Conservation (phyloP, 2,888 invertebrate genomes). For the Agrotis segetum region DNA sequence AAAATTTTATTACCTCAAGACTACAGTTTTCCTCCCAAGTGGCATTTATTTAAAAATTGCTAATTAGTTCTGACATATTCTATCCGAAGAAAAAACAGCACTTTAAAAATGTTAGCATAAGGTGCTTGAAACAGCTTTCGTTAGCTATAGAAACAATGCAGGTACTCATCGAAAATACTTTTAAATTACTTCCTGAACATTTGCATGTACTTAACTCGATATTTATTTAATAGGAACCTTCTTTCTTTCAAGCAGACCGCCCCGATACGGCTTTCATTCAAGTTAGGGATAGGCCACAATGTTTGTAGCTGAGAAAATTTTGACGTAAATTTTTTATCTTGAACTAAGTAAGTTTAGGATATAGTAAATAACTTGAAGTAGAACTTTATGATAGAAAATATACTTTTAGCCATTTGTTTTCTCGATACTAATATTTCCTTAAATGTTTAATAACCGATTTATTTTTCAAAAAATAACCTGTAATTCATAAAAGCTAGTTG, state of each 20-base stretch:
- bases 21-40: neutral
- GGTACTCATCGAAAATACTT: slow-evolving; percentile 44
- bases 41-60: neutral
- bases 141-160: slow-evolving; percentile 34
- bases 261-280: slow-evolving; percentile 42
- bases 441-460: too few species aligned
- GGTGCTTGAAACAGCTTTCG: neutral
- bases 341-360: too few species aligned
- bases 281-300: slow-evolving; percentile 44
- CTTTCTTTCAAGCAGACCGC: slow-evolving; percentile 39
- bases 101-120: slow-evolving; percentile 22
- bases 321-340: neutral
- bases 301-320: neutral
- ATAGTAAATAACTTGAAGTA: too few species aligned
- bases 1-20: too few species aligned
- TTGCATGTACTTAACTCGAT: slow-evolving; percentile 61
- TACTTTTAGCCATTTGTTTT: too few species aligned
- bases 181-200: slow-evolving; percentile 56
- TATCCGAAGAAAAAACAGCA: slow-evolving; percentile 2
- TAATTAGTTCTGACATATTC: slow-evolving; percentile 12
- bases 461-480: too few species aligned
- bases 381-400: too few species aligned
- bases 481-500: too few species aligned
- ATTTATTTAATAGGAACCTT: slow-evolving; percentile 61
- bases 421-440: too few species aligned